Conservation (phyloP, 2,113 vertebrate species). For the Nothoprocta pentlandii region DNA sequence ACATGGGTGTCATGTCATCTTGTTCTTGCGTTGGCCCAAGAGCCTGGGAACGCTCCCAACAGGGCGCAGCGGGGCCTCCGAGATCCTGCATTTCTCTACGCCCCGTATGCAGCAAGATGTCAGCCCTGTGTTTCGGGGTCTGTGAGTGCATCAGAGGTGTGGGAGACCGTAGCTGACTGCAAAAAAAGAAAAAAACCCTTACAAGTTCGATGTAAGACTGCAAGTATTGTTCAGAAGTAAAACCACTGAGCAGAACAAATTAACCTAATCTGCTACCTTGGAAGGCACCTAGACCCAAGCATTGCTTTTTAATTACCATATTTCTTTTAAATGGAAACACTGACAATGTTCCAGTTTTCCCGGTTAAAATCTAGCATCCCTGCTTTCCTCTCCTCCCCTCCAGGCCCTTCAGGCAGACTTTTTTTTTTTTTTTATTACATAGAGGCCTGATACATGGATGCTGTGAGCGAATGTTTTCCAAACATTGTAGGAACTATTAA, state of each 20-base stretch:
- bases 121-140: not conserved
- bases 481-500: conserved; percentile 66
- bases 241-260: not conserved
- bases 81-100: not conserved
- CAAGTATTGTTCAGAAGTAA: not conserved
- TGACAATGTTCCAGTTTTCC: conserved; percentile 17
- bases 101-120: not conserved
- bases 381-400: not conserved
- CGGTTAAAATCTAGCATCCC: not conserved
- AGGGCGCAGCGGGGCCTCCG: accelerated
- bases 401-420: not conserved
- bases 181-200: not conserved
- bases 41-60: accelerated
- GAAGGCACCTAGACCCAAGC: conserved; percentile 31
- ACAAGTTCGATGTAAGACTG: not conserved
- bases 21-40: accelerated
- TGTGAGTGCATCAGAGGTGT: not conserved
- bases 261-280: not conserved
- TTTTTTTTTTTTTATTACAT: not conserved
- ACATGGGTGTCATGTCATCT: accelerated
- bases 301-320: not conserved
- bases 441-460: conserved; percentile 67
- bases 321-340: conserved; percentile 36
- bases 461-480: conserved; percentile 64
- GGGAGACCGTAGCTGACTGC: not conserved